phyloP scores from a whole-genome alignment of 2,888 invertebrate genomes.

The Tiliacea aurago region DNA sequence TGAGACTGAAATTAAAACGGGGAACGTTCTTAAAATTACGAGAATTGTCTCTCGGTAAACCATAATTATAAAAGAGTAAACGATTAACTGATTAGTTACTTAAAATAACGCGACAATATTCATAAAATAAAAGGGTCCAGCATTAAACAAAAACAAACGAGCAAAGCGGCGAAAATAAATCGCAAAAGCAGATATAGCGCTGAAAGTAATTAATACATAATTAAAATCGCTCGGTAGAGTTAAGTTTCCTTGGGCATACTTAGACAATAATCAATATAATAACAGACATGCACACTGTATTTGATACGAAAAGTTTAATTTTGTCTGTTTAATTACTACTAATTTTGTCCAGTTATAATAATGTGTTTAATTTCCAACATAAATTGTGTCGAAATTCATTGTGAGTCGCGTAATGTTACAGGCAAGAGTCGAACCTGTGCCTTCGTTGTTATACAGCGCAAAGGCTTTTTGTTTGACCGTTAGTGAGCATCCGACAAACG shows the following conservation, averaged over 20 bases:
- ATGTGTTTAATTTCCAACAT: neutral
- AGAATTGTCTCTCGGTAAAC: neutral
- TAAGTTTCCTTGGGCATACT: neutral
- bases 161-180: neutral
- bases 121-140: neutral
- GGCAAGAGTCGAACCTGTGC: neutral
- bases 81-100: too few species aligned
- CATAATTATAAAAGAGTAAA: neutral
- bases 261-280: neutral
- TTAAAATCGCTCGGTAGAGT: neutral
- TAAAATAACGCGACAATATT: neutral
- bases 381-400: neutral
- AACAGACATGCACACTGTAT: neutral
- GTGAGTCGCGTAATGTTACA: neutral
- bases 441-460: neutral
- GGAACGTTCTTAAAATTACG: neutral
- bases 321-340: neutral
- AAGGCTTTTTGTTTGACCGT: neutral
- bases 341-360: neutral
- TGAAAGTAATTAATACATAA: too few species aligned
- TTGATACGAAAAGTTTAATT: neutral
- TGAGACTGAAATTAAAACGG: neutral
- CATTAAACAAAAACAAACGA: neutral
- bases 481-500: neutral
- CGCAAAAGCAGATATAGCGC: neutral